Percentiles rank a stretch among this genome's conserved stretches.
Evolutionary conservation across 37 sponge, comb jelly and placozoan genomes (phyloP).

Genomic region (Diacarnus erythraeanus): DNA sequence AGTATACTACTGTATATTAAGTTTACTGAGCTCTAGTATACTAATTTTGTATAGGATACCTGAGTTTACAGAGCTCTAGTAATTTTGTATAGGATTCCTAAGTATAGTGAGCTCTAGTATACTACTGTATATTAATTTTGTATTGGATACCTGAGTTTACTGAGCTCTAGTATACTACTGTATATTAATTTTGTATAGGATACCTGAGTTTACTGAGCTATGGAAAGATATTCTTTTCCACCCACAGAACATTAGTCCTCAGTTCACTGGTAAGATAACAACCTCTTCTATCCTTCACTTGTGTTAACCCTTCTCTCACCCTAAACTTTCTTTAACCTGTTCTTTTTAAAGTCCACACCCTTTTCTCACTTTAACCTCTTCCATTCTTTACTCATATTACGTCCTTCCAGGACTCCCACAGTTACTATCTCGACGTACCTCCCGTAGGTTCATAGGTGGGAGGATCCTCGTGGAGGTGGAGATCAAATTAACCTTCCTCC

Average conservation of each 20-base stretch:
- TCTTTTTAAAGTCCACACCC: too few relatives aligned
- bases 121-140: neutral
- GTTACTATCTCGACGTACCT: constrained; percentile 79
- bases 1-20: too few relatives aligned
- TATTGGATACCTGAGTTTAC: constrained; percentile 88
- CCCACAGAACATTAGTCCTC: constrained; percentile 77
- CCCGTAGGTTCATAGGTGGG: constrained; percentile 82
- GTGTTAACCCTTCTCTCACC: too few relatives aligned
- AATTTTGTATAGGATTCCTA: too few relatives aligned
- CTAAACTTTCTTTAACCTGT: neutral
- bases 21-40: too few relatives aligned
- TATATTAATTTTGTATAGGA: constrained; percentile 30
- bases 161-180: constrained; percentile 62
- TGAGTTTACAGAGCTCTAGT: constrained; percentile 87
- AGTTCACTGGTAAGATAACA: constrained; percentile 82
- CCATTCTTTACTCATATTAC: neutral
- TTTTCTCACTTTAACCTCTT: too few relatives aligned
- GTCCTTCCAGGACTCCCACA: constrained; percentile 57
- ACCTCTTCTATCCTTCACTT: too few relatives aligned
- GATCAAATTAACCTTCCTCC: constrained; percentile 88
- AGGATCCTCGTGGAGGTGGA: constrained; percentile 92
- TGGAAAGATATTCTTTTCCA: constrained; percentile 88
- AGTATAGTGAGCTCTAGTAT: too few relatives aligned
- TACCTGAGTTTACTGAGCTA: constrained; percentile 85
- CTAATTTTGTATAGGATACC: constrained; percentile 76